Evolutionary conservation across 2,113 vertebrate species (phyloP).

Genomic region (Halichoeres trimaculatus): DNA sequence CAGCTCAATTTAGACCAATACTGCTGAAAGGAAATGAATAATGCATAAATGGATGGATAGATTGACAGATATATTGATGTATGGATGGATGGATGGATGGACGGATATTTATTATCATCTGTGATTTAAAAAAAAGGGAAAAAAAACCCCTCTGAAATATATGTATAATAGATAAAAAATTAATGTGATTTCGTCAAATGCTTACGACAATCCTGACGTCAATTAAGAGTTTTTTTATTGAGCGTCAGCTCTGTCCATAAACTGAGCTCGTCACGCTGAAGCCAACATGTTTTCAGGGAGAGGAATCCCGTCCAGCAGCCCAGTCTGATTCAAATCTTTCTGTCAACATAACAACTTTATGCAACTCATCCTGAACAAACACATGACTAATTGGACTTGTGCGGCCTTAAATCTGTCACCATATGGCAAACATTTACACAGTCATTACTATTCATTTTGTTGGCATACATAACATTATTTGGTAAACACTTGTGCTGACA

Average conservation of each 20-base stretch:
- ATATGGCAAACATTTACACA: constrained; percentile 64
- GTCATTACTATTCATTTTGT: constrained; percentile 52
- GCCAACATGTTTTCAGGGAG: constrained; percentile 1
- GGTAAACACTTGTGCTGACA: constrained; percentile 62
- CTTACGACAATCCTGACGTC: neutral
- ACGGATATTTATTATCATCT: neutral
- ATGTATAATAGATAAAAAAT: too few species aligned
- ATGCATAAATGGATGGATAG: neutral
- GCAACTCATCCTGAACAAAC: constrained; percentile 53
- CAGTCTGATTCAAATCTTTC: constrained; percentile 42
- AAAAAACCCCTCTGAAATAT: too few species aligned
- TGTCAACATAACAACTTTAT: constrained; percentile 43
- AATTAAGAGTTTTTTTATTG: neutral
- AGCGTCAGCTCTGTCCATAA: too few species aligned
- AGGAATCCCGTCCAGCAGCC: constrained; percentile 11
- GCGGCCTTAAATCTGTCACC: constrained; percentile 51
- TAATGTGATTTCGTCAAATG: too few species aligned
- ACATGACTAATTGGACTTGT: constrained; percentile 46
- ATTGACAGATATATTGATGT: neutral
- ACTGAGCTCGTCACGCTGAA: neutral
- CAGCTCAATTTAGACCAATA: constrained; percentile 10
- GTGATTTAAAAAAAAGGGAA: too few species aligned
- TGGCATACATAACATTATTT: constrained; percentile 33
- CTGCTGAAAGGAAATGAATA: neutral
- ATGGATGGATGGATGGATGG: neutral